phyloP scores from a whole-genome alignment of 2,888 invertebrate genomes.

The Dynastes tityus region DNA sequence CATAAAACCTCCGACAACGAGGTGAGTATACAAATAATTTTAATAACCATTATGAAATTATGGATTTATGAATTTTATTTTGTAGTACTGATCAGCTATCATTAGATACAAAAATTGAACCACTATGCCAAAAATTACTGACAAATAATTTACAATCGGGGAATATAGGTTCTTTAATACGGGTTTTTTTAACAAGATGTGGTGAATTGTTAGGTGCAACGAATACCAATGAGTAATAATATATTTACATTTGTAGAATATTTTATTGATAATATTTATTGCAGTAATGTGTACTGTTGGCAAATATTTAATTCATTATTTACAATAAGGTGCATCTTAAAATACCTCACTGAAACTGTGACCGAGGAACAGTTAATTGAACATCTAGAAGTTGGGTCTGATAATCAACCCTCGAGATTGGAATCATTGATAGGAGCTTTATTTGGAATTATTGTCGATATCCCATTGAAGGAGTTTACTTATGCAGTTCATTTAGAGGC shows the following conservation, averaged over 20 bases:
- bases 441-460: conserved; percentile 85
- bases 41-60: neutral
- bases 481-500: conserved; percentile 91
- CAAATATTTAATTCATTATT: conserved; percentile 96
- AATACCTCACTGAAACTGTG: conserved; percentile 92
- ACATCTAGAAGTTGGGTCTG: conserved; percentile 80
- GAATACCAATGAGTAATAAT: conserved; percentile 89
- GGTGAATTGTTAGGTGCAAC: conserved; percentile 88
- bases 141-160: conserved; percentile 91
- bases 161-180: conserved; percentile 90
- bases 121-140: conserved; percentile 82
- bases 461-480: conserved; percentile 88
- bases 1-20: conserved; percentile 79
- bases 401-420: conserved; percentile 70
- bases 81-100: conserved; percentile 85
- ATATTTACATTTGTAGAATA: neutral
- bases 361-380: conserved; percentile 90
- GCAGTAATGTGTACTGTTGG: conserved; percentile 87
- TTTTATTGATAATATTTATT: conserved; percentile 62
- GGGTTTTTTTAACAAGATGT: conserved; percentile 87
- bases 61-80: conserved; percentile 6
- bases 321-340: conserved; percentile 87
- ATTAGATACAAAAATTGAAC: conserved; percentile 86
- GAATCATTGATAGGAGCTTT: conserved; percentile 85
- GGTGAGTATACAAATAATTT: conserved; percentile 48